These are phyloP conservation scores for Neopelma chrysocephalum DNA, from an alignment of 2,797 vertebrate genomes.

Conservation along the genomic window DNA sequence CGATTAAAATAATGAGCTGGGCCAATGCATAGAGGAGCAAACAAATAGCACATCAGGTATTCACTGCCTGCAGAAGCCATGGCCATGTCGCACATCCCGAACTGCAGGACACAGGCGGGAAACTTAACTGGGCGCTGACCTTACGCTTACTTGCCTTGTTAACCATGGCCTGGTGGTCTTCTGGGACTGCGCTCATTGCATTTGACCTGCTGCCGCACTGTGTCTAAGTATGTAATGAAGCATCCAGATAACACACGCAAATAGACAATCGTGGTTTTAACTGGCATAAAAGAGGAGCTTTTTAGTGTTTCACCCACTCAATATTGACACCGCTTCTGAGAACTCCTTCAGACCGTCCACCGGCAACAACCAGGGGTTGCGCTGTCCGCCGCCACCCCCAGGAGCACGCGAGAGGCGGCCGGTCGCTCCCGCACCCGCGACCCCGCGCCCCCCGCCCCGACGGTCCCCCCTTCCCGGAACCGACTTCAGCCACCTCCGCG, in stretches of 20 bases:
- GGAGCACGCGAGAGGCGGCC: accelerated
- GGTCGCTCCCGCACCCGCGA: accelerated
- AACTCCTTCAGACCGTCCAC: not conserved
- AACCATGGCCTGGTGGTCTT: not conserved
- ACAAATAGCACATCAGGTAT: accelerated
- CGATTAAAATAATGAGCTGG: not conserved
- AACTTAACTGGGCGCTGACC: not conserved
- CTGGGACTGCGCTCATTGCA: accelerated
- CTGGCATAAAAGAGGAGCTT: accelerated
- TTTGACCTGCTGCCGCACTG: accelerated
- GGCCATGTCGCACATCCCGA: accelerated
- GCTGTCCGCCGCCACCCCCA: accelerated
- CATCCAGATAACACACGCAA: accelerated
- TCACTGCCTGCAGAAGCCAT: accelerated
- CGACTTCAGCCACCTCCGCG: not conserved
- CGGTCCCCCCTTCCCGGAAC: too few relatives aligned
- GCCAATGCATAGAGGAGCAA: accelerated
- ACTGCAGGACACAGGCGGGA: accelerated
- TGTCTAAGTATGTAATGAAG: accelerated
- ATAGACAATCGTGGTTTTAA: not conserved
- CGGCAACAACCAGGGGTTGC: accelerated
- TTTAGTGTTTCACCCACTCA: not conserved
- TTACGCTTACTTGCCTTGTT: accelerated
- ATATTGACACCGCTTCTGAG: accelerated
- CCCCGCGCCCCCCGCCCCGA: too few relatives aligned